Percentiles rank a stretch among this genome's conserved stretches.
Evolutionary conservation across 2,113 vertebrate genomes (phyloP).

Genomic region (Mugil cephalus): DNA sequence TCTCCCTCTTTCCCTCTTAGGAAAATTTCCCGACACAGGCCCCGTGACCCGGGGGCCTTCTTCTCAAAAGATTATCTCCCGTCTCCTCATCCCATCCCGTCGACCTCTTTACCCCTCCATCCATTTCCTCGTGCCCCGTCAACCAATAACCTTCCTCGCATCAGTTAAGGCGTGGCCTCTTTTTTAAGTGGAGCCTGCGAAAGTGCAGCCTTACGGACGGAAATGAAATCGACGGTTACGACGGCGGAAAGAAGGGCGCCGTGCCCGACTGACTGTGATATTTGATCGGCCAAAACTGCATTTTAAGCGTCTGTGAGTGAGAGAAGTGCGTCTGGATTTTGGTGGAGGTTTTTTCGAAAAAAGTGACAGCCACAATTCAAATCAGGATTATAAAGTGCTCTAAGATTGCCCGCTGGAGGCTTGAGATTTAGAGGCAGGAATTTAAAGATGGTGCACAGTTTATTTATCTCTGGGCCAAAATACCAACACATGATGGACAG

Average conservation of each 20-base stretch:
- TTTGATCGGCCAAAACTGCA: not conserved
- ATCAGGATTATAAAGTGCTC: conserved; percentile 39
- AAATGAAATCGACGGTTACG: not conserved
- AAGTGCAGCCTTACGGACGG: not conserved
- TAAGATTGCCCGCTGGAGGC: conserved; percentile 20
- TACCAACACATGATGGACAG: not conserved
- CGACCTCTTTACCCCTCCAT: too few species aligned
- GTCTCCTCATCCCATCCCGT: too few species aligned
- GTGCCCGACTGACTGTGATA: not conserved
- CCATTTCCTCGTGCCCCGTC: too few species aligned
- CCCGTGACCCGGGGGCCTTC: too few species aligned
- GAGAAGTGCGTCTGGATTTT: not conserved
- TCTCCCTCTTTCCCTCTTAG: too few species aligned
- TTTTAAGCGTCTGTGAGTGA: not conserved
- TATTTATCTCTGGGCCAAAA: conserved; percentile 18
- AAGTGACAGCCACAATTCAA: conserved; percentile 4
- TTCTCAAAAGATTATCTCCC: too few species aligned
- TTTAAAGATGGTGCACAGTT: conserved; percentile 20
- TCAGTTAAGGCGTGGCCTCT: too few species aligned
- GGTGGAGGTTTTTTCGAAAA: not conserved
- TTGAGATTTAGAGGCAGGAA: conserved; percentile 29
- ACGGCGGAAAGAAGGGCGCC: not conserved
- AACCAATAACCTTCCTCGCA: too few species aligned
- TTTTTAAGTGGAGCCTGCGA: not conserved
- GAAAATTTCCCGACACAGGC: too few species aligned